phyloP scores from a whole-genome alignment of 1,140 invertebrate genomes.

The Psilanteris sp. region DNA sequence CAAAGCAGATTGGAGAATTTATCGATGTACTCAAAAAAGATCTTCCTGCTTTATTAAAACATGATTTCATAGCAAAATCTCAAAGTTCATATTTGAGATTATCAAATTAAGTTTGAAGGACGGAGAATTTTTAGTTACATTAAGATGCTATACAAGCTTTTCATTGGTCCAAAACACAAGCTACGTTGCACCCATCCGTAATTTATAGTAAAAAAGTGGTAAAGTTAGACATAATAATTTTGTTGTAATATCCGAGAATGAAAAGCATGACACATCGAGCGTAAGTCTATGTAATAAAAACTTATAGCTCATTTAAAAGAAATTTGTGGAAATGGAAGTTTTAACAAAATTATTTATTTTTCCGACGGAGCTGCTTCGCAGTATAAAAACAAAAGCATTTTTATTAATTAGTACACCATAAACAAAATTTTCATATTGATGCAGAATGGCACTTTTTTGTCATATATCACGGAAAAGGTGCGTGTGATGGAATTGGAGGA shows the following conservation, averaged over 20 bases:
- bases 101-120: background rate
- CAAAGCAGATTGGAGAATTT: too few relatives aligned
- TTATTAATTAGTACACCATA: constrained; percentile 5
- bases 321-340: background rate
- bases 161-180: constrained; percentile 1
- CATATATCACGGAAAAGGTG: constrained; percentile 2
- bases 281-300: background rate
- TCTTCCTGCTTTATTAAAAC: too few relatives aligned
- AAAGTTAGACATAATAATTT: background rate
- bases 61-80: constrained; percentile 1
- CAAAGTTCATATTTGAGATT: background rate
- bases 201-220: background rate
- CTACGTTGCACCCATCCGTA: background rate
- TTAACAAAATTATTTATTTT: constrained; percentile 12
- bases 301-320: background rate
- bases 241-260: background rate
- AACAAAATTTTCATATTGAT: constrained; percentile 17
- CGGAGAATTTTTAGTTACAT: background rate
- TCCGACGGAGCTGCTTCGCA: background rate
- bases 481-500: constrained; percentile 1
- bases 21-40: too few relatives aligned
- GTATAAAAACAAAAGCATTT: constrained; percentile 3
- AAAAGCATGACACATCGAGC: background rate
- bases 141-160: constrained; percentile 4
- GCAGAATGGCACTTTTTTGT: constrained; percentile 12